Base-by-base conservation (phyloP, 2,888 invertebrate genomes). In the Lasioglossum leucozonium region DNA sequence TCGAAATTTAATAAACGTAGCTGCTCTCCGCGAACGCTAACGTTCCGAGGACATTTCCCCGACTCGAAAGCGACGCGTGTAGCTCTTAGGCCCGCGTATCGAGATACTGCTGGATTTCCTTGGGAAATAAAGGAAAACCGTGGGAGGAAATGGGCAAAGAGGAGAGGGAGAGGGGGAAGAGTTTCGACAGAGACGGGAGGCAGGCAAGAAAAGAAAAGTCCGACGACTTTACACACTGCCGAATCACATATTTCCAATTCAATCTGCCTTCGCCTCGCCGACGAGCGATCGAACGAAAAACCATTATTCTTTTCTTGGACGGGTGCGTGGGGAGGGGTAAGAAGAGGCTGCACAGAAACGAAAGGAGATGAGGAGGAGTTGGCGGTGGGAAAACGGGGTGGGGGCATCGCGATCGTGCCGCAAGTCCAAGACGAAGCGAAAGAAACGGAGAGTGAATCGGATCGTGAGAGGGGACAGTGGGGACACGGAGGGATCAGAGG, bases 201-300 rank as follows among this genome's bases (percentile, higher is more conserved):
- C 22, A 40, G 42, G 34, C n/a, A 55, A 37, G 71, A 81, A 81
- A 47, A 82, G 87, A 82, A 89, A 90, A 87, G 82, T 85, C 89
- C 91, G 90, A 91, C 91, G 92, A 93, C 92, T 93, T 93, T 93
- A 92, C 92, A 93, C 92, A 91, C 91, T 92, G 90, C 88, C 91
- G 91, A 92, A 93, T 93, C 92, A 90, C 93, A 93, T 93, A 93
- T 93, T 94, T 93, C 90, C 93, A 92, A 93, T 94, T 93, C 93
- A 92, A 92, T 92, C 93, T 93, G 89, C 90, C 88, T 88, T 83
- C 82, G 81, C 72, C 81, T 77, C 78, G 51, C 76, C 87, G 76
- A 85, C 86, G 87, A 86, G 76, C 92, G 90, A 91, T 92, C 91
- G 92, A 92, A 93, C 90, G 92, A 91, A 91, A 93, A 93, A 88